Percentiles rank a stretch among this genome's conserved stretches.
phyloP scores from a whole-genome alignment of 2,797 vertebrate species.

The Microctenopoma stevenorrisi region DNA sequence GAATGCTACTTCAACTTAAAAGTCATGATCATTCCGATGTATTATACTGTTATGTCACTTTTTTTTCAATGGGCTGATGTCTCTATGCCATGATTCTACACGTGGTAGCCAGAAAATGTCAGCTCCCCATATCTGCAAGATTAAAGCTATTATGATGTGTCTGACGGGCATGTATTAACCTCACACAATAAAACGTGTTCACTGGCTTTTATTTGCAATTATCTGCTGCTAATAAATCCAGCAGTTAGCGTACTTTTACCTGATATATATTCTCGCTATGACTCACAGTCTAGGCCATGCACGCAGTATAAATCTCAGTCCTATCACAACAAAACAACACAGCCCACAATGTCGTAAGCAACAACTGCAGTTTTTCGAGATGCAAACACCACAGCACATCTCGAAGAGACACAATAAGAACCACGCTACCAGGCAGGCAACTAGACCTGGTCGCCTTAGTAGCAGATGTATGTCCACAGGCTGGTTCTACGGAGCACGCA shows the following conservation, averaged over 20 bases:
- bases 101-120: slow-evolving; percentile 53
- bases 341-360: slow-evolving; percentile 46
- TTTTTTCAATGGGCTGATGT: slow-evolving; percentile 13
- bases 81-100: slow-evolving; percentile 41
- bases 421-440: background rate
- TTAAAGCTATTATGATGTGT: background rate
- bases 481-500: slow-evolving; percentile 46
- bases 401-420: background rate
- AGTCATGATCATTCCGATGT: background rate
- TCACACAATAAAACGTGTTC: slow-evolving; percentile 19
- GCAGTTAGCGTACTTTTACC: slow-evolving; percentile 33
- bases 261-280: slow-evolving; percentile 59
- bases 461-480: slow-evolving; percentile 45
- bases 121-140: slow-evolving; percentile 20
- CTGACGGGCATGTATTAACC: background rate
- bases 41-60: background rate
- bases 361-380: slow-evolving; percentile 31
- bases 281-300: slow-evolving; percentile 66
- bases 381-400: slow-evolving; percentile 17
- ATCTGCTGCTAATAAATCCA: background rate
- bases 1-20: background rate
- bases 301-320: slow-evolving; percentile 61
- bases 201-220: background rate
- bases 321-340: slow-evolving; percentile 58
- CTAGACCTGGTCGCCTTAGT: slow-evolving; percentile 1